Percentiles rank a stretch among this genome's conserved stretches.
phyloP scores from a whole-genome alignment of 2,113 vertebrate species.

The Pelusios castaneus region DNA sequence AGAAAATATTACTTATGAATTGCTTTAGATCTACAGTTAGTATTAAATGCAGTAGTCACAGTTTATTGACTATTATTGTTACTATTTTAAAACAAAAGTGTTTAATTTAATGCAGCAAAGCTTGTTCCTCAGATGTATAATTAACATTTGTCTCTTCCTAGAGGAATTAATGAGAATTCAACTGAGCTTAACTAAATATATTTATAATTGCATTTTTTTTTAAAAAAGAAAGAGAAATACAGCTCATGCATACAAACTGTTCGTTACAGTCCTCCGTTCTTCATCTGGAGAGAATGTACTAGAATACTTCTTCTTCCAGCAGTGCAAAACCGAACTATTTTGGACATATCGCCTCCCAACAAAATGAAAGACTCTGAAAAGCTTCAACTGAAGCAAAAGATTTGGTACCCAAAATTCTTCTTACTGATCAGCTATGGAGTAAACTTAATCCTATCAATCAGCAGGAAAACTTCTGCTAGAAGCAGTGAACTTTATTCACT shows the following conservation, averaged over 20 bases:
- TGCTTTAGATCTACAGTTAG: background rate
- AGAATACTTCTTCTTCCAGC: background rate
- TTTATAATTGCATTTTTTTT: background rate
- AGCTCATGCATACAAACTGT: background rate
- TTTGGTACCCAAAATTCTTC: background rate
- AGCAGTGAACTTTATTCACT: background rate
- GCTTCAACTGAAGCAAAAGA: background rate
- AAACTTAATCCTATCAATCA: background rate
- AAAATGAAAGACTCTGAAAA: background rate
- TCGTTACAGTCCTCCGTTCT: background rate
- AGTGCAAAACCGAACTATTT: background rate
- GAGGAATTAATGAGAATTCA: background rate
- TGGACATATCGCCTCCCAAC: constrained; percentile 4
- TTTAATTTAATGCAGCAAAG: background rate
- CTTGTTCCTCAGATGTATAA: background rate
- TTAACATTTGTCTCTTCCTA: background rate
- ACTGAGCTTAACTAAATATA: background rate
- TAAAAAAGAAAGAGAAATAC: background rate
- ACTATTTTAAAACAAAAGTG: background rate
- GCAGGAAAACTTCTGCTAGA: background rate
- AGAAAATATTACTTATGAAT: constrained; percentile 16
- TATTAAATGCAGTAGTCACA: background rate
- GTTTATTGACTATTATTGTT: background rate
- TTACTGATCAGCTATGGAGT: background rate
- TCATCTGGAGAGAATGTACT: background rate